These are phyloP conservation scores for Sycon ciliatum DNA, from an alignment of 37 sponge, comb jelly and placozoan genomes.

Conservation along the genomic window DNA sequence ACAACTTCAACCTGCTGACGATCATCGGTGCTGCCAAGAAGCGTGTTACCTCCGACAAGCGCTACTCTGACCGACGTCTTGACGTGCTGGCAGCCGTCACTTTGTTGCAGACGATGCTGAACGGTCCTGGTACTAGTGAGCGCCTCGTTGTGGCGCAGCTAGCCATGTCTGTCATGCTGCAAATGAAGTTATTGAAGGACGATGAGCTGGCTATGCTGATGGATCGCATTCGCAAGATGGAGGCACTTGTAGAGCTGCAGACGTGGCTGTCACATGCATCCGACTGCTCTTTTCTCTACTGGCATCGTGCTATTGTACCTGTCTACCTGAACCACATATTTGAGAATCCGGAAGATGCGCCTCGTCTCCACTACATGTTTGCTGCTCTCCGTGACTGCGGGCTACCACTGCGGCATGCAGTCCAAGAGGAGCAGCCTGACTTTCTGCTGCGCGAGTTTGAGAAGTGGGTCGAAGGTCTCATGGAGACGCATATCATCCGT, in stretches of 20 bases:
- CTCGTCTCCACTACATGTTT: conserved; percentile 87
- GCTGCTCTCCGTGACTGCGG: conserved; percentile 80
- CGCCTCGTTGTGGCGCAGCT: too few species aligned
- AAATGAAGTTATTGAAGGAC: conserved; percentile 8
- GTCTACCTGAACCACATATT: conserved; percentile 64
- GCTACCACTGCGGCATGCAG: conserved; percentile 34
- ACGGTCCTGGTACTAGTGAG: conserved; percentile 61
- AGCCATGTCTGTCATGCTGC: too few species aligned
- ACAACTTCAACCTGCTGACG: conserved; percentile 32
- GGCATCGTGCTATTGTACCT: conserved; percentile 79
- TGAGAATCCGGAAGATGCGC: conserved; percentile 56
- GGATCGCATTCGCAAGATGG: conserved; percentile 15
- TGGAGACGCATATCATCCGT: conserved; percentile 45
- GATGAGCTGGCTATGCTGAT: conserved; percentile 8
- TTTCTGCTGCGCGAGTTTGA: conserved; percentile 51
- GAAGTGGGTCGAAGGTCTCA: conserved; percentile 32
- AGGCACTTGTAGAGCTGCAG: conserved; percentile 13
- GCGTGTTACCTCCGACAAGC: conserved; percentile 25
- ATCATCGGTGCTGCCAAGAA: conserved; percentile 21
- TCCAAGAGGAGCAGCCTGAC: conserved; percentile 40
- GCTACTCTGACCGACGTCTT: conserved; percentile 48
- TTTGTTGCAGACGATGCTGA: conserved; percentile 53
- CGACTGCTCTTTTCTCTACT: conserved; percentile 86
- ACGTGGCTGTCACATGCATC: conserved; percentile 50
- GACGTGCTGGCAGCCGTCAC: conserved; percentile 56